Evolutionary conservation across 1,140 invertebrate species (phyloP), one percentile per base, ranked within the genome.

Genomic region (Micrasema minimum): DNA sequence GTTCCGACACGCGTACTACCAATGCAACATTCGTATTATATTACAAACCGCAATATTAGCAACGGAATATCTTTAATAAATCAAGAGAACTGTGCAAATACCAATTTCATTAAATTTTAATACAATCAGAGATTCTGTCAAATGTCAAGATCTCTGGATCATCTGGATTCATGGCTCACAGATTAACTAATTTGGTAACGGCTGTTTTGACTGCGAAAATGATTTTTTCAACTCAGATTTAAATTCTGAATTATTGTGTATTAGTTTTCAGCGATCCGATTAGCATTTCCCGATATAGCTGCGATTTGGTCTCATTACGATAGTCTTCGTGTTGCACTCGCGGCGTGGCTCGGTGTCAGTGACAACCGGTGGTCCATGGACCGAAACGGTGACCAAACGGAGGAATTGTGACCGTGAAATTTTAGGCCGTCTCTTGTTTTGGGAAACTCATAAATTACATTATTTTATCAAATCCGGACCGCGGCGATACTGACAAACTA

Each of bases 341-440:
- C 18, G 9, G 18, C 18, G 20, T 26, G 26, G 18, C 18, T 6
- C 12, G 26, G 50, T 4, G 62, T 14, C 62, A 18, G 38, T 31
- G 62, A 48, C 45, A 66, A 51, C 41, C 14, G 45, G 26, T 5
- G 14, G n/a, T 23, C 46, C 31, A n/a, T 66, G 45, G 62, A 66
- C 62, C 62, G 62, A n/a, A 37, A 22, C 62, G 62, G n/a, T 10
- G 59, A 64, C 16, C 46, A 38, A 37, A 50, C 62, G 62, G 48
- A 66, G 62, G 37, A 51, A 66, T 66, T 66, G 62, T 50, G 48
- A 51, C 62, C 62, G 62, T 66, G 62, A 66, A 51, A 66, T 66
- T 66, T 64, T 46, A 64, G 41, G 61, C 45, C 9, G 61, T 45
- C 61, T 23, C 20, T 22, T 23, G 18, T 22, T 51, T n/a, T 46